phyloP scores from a whole-genome alignment of 2,113 vertebrate species.

The Aythya baeri region DNA sequence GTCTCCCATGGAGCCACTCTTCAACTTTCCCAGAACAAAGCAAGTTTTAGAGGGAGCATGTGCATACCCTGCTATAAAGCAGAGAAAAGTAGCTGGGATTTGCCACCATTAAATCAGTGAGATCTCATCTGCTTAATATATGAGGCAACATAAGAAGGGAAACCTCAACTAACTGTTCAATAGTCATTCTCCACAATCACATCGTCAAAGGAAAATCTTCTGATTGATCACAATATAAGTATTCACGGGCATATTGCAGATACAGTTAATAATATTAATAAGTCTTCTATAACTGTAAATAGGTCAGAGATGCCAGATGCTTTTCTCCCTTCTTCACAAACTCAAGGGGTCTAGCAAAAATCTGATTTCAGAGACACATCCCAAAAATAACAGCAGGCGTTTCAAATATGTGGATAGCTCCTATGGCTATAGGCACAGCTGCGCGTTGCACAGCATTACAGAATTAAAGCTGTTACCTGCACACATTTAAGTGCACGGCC shows the following conservation, averaged over 20 bases:
- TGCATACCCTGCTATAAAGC: background rate
- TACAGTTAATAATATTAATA: background rate
- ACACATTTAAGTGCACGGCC: constrained; percentile 41
- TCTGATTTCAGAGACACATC: background rate
- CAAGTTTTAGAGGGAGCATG: background rate
- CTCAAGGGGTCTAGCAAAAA: background rate
- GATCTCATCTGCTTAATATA: constrained; percentile 11
- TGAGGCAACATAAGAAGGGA: background rate
- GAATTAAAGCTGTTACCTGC: constrained; percentile 57
- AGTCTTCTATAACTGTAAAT: background rate
- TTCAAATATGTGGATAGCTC: background rate
- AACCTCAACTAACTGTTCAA: constrained; percentile 2
- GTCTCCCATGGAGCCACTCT: background rate
- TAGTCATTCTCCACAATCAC: background rate
- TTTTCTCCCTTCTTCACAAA: constrained; percentile 2
- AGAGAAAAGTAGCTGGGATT: constrained; percentile 45
- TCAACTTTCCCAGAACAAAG: constrained; percentile 27
- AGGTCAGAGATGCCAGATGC: constrained; percentile 1
- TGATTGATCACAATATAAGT: background rate
- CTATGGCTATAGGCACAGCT: background rate
- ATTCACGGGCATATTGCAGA: background rate
- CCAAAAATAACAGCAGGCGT: background rate
- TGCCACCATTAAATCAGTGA: constrained; percentile 10
- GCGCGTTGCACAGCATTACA: background rate
- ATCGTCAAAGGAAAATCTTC: background rate